Evolutionary conservation across 1,140 invertebrate genomes (phyloP).

Genomic region (Lysiphlebus fabarum): DNA sequence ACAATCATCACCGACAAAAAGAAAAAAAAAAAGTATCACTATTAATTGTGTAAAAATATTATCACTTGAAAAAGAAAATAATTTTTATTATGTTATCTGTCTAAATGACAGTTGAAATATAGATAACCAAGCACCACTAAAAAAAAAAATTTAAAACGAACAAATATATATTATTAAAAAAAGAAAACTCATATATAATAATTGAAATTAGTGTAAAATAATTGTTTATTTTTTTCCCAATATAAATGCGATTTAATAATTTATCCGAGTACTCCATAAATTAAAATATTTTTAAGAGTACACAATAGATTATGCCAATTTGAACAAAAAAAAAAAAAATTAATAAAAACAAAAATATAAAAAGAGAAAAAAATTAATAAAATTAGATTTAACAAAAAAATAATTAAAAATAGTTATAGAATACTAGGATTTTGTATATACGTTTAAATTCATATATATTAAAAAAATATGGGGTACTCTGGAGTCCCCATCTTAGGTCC

Average conservation of each 20-base stretch:
- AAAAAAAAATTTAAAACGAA: background rate
- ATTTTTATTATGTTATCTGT: no score
- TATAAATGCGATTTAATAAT: constrained; percentile 8
- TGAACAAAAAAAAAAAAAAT: constrained; percentile 6
- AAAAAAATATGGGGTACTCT: background rate
- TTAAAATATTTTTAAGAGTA: constrained; percentile 1
- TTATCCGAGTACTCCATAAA: background rate
- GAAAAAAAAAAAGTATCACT: no score
- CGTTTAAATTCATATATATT: background rate
- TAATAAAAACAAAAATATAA: background rate
- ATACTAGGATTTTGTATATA: background rate
- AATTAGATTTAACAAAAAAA: constrained; percentile 18
- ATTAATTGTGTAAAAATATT: no score
- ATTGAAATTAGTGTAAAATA: no score
- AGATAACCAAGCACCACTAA: no score
- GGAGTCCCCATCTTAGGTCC: constrained; percentile 2
- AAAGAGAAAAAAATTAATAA: constrained; percentile 26
- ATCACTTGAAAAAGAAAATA: no score
- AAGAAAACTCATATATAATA: no score
- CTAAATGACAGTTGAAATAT: no score
- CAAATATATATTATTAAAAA: background rate
- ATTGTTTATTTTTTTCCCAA: constrained; percentile 2
- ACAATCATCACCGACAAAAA: no score
- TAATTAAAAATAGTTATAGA: background rate
- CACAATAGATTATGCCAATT: constrained; percentile 3